These are phyloP conservation scores for Picus viridis DNA, from an alignment of 2,797 vertebrate species.

Conservation along the genomic window DNA sequence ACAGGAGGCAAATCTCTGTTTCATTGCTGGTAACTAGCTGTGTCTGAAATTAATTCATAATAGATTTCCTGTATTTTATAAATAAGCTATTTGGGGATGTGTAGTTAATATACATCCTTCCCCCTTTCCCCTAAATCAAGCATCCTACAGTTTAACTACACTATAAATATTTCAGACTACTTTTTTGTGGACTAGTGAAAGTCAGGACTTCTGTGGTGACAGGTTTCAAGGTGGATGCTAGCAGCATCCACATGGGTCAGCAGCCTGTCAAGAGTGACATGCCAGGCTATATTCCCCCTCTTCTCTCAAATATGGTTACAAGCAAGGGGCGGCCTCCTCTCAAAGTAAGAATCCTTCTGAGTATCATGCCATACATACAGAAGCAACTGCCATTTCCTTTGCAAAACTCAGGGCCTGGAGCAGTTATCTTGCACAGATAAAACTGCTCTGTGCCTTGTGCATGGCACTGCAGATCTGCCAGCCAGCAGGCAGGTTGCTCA, in stretches of 20 bases:
- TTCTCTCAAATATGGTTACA: background rate
- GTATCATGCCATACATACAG: background rate
- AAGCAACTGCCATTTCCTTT: background rate
- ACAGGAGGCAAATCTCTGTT: background rate
- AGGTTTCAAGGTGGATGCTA: background rate
- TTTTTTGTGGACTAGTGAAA: background rate
- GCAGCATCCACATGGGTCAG: background rate
- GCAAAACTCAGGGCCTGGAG: background rate
- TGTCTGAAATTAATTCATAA: background rate
- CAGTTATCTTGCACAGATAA: background rate
- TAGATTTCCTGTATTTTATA: slow-evolving; percentile 8
- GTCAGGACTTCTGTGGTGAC: background rate
- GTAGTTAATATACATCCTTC: background rate
- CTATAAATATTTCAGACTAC: background rate
- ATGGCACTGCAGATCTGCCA: background rate
- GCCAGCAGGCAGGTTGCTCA: background rate
- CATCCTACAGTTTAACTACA: background rate
- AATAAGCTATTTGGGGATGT: background rate
- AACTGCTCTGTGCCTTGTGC: background rate
- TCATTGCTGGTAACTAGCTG: background rate
- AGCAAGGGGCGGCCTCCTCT: background rate
- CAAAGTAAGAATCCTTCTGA: background rate
- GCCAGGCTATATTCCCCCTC: background rate
- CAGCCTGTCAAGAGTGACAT: background rate
- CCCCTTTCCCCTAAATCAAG: background rate